phyloP scores from a whole-genome alignment of 2,797 vertebrate genomes.

The Esox masquinongy region DNA sequence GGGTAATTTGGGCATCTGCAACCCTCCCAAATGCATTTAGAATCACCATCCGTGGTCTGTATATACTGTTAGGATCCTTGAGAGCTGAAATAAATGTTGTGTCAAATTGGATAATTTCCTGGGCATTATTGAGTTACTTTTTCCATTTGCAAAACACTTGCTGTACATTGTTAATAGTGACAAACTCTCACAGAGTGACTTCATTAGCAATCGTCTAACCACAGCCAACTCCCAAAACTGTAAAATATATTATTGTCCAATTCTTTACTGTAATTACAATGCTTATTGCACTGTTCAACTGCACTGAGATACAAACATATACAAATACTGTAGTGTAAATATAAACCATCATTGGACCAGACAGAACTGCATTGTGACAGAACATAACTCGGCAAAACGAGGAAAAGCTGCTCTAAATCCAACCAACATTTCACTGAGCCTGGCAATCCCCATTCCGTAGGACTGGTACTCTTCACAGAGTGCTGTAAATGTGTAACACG shows the following conservation, averaged over 20 bases:
- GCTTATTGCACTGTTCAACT: not conserved
- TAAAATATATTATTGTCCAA: not conserved
- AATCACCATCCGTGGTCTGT: not conserved
- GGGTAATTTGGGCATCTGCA: too few relatives aligned
- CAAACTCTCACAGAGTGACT: not conserved
- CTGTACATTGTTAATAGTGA: not conserved
- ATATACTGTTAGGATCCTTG: not conserved
- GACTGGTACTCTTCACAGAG: slow-evolving; percentile 23
- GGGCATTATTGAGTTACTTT: not conserved
- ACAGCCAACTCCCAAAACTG: not conserved
- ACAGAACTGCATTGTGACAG: not conserved
- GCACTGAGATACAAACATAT: not conserved
- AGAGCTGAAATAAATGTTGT: too few relatives aligned
- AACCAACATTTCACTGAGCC: slow-evolving; percentile 26
- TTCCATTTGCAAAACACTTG: not conserved
- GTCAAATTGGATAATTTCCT: too few relatives aligned
- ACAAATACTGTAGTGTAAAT: not conserved
- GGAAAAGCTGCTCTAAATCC: not conserved
- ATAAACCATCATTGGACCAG: not conserved
- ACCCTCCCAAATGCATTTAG: too few relatives aligned
- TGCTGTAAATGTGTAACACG: slow-evolving; percentile 61
- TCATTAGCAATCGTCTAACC: not conserved
- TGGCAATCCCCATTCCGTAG: slow-evolving; percentile 47
- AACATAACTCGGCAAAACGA: not conserved
- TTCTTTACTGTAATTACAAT: not conserved